These are phyloP conservation scores for Brachypteracias leptosomus DNA, from an alignment of 2,113 vertebrate species.

Conservation along the genomic window DNA sequence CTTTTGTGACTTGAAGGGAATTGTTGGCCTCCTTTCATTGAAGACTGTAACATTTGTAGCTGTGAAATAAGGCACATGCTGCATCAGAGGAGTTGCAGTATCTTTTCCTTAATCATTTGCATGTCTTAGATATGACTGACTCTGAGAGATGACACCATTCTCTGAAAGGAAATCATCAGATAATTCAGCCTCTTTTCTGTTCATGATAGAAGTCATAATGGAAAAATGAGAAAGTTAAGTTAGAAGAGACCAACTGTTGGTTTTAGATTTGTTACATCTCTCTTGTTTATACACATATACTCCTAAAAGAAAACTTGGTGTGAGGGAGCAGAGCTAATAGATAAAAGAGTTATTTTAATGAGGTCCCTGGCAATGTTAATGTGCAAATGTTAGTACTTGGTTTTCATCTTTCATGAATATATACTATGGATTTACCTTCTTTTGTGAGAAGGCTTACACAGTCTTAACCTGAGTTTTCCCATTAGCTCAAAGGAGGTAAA, in stretches of 20 bases:
- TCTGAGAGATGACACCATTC: not conserved
- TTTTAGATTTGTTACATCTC: not conserved
- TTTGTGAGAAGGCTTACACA: not conserved
- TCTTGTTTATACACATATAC: not conserved
- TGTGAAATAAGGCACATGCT: not conserved
- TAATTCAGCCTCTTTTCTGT: not conserved
- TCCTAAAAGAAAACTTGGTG: not conserved
- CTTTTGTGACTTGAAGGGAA: not conserved
- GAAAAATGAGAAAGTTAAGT: not conserved
- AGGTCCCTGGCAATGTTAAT: not conserved
- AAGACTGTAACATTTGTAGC: not conserved
- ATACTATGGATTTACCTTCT: not conserved
- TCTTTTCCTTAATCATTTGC: not conserved
- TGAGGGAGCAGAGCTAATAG: not conserved
- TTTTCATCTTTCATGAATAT: not conserved
- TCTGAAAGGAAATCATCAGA: not conserved
- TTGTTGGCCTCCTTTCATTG: slow-evolving; percentile 1
- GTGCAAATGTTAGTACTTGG: not conserved
- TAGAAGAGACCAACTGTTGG: not conserved
- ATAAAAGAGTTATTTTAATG: not conserved
- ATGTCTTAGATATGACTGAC: not conserved
- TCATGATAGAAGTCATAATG: not conserved
- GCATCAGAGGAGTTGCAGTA: not conserved
- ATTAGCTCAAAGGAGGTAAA: not conserved
- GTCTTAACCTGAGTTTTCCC: not conserved